Percentiles rank a stretch among this genome's conserved stretches.
Conservation (phyloP, 2,797 vertebrate species). For the Sebastes kiyomatsui region DNA sequence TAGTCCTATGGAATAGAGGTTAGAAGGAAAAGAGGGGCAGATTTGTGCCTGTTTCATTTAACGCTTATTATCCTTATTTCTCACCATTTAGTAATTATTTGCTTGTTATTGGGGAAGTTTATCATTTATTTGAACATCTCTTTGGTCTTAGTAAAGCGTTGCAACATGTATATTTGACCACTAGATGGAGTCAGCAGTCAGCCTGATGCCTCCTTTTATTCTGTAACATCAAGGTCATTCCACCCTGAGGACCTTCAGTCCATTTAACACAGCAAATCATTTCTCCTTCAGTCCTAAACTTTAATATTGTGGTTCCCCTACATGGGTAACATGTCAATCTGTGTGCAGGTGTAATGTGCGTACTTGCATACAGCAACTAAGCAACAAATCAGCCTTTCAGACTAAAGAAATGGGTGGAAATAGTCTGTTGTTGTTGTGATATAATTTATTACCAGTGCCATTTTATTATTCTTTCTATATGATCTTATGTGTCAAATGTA, state of each 20-base stretch:
- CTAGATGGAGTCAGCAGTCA: conserved; percentile 67
- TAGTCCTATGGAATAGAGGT: conserved; percentile 15
- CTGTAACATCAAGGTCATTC: conserved; percentile 40
- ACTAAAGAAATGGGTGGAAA: conserved; percentile 12
- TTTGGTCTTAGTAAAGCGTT: background rate
- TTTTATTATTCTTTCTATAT: conserved; percentile 53
- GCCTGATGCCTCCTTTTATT: conserved; percentile 11
- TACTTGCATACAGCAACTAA: conserved; percentile 12
- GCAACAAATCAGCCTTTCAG: conserved; percentile 60
- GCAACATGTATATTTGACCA: conserved; percentile 50
- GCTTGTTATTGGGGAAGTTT: background rate
- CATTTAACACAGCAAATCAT: background rate
- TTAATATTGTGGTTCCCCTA: conserved; percentile 18
- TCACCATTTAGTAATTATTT: conserved; percentile 6
- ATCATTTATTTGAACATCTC: background rate
- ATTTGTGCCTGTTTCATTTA: conserved; percentile 50
- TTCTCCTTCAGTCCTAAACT: conserved; percentile 1
- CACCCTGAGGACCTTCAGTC: conserved; percentile 7
- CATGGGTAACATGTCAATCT: conserved; percentile 1
- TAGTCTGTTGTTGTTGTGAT: conserved; percentile 28
- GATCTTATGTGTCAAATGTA: conserved; percentile 39
- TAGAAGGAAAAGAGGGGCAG: conserved; percentile 14
- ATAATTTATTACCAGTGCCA: conserved; percentile 70
- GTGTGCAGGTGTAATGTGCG: conserved; percentile 25
- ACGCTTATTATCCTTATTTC: background rate